Percentiles rank a stretch among this genome's conserved stretches.
Evolutionary conservation across 2,113 vertebrate genomes (phyloP).

Genomic region (Scopus umbretta): DNA sequence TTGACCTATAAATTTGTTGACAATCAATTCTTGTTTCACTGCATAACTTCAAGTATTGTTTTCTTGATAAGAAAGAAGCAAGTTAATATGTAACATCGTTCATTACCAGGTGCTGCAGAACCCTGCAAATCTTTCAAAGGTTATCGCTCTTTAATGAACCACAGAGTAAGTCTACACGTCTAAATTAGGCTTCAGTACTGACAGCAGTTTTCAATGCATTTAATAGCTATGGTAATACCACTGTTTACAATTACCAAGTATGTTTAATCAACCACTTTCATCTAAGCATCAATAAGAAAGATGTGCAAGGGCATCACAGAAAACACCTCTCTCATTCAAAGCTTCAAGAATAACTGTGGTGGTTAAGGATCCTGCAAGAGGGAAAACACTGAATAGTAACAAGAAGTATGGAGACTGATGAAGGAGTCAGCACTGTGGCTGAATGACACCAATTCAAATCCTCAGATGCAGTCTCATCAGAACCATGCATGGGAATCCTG

Average conservation of each 20-base stretch:
- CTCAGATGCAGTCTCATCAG: not conserved
- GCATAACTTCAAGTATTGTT: not conserved
- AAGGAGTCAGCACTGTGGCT: not conserved
- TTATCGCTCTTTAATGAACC: not conserved
- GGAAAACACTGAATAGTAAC: not conserved
- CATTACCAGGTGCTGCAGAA: not conserved
- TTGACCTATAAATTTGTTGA: conserved; percentile 7
- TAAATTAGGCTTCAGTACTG: not conserved
- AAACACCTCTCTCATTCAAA: not conserved
- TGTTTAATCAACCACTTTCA: not conserved
- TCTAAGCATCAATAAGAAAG: not conserved
- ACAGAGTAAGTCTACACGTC: not conserved
- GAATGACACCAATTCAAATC: not conserved
- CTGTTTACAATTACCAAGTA: not conserved
- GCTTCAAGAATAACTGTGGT: not conserved
- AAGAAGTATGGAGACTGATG: not conserved
- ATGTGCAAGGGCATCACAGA: not conserved
- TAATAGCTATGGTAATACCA: not conserved
- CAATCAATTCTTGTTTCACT: conserved; percentile 36
- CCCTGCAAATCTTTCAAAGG: not conserved
- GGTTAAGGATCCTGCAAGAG: not conserved
- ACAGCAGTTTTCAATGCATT: not conserved
- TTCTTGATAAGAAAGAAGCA: not conserved
- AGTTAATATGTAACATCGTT: not conserved
- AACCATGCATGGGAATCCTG: not conserved